phyloP scores from a whole-genome alignment of 2,797 vertebrate genomes.

The Sylvilagus floridanus region DNA sequence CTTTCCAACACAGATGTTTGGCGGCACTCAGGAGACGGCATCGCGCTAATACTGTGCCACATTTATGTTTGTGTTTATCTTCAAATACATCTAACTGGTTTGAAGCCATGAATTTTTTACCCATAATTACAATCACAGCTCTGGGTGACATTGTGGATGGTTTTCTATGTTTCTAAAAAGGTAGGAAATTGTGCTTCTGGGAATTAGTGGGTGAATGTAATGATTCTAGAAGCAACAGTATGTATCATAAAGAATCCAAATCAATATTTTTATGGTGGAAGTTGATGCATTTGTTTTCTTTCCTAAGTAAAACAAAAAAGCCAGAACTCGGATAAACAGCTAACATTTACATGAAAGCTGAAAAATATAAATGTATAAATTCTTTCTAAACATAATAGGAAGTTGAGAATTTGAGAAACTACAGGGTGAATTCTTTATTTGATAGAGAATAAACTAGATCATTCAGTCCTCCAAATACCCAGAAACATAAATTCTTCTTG shows the following conservation, averaged over 20 bases:
- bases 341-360: constrained; percentile 8
- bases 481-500: neutral
- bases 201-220: constrained; percentile 47
- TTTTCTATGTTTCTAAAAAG: constrained; percentile 67
- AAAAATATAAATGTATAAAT: constrained; percentile 4
- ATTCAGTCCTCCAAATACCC: neutral
- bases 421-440: neutral
- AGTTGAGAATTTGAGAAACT: neutral
- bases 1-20: constrained; percentile 83
- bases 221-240: constrained; percentile 65
- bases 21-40: constrained; percentile 71
- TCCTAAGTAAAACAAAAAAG: constrained; percentile 54
- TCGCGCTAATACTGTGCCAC: constrained; percentile 9
- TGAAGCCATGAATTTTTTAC: constrained; percentile 72
- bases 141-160: constrained; percentile 68
- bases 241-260: constrained; percentile 71
- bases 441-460: neutral
- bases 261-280: constrained; percentile 71
- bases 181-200: constrained; percentile 56
- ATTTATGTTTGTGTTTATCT: constrained; percentile 74
- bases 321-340: constrained; percentile 2
- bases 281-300: constrained; percentile 30
- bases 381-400: neutral
- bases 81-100: constrained; percentile 75
- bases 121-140: constrained; percentile 74